These are phyloP conservation scores for Eristalinus aeneus DNA, from an alignment of 2,888 invertebrate species.

Conservation along the genomic window DNA sequence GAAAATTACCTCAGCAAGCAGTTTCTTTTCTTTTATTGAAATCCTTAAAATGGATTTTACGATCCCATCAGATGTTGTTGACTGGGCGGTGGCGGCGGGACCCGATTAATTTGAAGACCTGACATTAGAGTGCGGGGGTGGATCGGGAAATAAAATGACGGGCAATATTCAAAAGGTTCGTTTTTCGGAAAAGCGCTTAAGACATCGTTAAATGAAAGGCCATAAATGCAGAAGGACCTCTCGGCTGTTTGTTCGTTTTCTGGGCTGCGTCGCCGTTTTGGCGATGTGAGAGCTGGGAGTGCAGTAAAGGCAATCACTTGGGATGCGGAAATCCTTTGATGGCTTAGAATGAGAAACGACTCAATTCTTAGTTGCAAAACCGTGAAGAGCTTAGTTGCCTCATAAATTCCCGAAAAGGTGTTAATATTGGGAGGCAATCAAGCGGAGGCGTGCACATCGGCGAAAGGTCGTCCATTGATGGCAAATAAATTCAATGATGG, in stretches of 20 bases:
- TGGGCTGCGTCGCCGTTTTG: background rate
- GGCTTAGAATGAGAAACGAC: slow-evolving; percentile 22
- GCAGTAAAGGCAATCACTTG: slow-evolving; percentile 44
- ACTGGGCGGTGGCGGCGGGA: slow-evolving; percentile 40
- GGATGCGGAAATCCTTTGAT: slow-evolving; percentile 40
- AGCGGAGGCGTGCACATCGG: background rate
- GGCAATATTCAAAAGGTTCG: slow-evolving; percentile 62
- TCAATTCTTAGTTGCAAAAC: slow-evolving; percentile 33
- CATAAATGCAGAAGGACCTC: slow-evolving; percentile 46
- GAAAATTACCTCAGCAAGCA: slow-evolving; percentile 54
- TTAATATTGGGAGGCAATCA: slow-evolving; percentile 18
- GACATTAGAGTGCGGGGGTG: background rate
- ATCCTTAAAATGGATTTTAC: slow-evolving; percentile 63
- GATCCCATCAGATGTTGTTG: slow-evolving; percentile 68
- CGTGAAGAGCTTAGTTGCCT: slow-evolving; percentile 23
- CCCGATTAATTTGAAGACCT: slow-evolving; percentile 50
- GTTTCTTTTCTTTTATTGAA: slow-evolving; percentile 60
- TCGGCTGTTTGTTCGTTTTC: background rate
- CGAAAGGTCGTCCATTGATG: background rate
- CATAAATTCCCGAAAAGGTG: slow-evolving; percentile 42
- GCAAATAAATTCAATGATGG: background rate
- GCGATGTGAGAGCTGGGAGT: background rate
- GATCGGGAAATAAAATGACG: slow-evolving; percentile 49
- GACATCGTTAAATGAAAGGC: slow-evolving; percentile 56
- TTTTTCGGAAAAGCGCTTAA: slow-evolving; percentile 50